A percentile compares a stretch with the other conserved stretches of the same genome.
Evolutionary conservation across 2,888 invertebrate species (phyloP).

Genomic region (Dolichomitus sp.): DNA sequence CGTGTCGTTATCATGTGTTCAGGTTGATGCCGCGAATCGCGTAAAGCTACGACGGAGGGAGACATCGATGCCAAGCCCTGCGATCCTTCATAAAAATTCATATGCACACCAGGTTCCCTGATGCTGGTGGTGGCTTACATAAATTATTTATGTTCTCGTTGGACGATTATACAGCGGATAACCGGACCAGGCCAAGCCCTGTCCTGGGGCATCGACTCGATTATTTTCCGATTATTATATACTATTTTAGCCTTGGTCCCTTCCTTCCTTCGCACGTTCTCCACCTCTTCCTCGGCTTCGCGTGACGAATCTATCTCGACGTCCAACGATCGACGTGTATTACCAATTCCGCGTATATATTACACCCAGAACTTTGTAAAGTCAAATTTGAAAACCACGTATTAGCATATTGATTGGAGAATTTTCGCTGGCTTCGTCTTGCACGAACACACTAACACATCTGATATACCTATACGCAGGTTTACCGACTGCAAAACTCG

Average conservation of each 20-base stretch:
- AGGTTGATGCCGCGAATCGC: slow-evolving; percentile 49
- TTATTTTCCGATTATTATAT: slow-evolving; percentile 70
- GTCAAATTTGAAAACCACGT: slow-evolving; percentile 63
- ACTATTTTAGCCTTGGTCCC: slow-evolving; percentile 45
- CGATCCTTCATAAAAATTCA: slow-evolving; percentile 74
- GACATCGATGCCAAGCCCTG: slow-evolving; percentile 53
- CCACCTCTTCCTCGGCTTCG: slow-evolving; percentile 59
- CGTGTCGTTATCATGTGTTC: slow-evolving; percentile 30
- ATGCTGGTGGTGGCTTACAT: slow-evolving; percentile 61
- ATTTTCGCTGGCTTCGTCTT: slow-evolving; percentile 36
- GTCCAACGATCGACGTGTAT: slow-evolving; percentile 45
- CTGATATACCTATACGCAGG: background rate
- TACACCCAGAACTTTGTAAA: slow-evolving; percentile 49
- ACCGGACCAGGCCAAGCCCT: slow-evolving; percentile 41
- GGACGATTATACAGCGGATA: slow-evolving; percentile 65
- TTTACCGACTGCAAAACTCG: slow-evolving; percentile 10
- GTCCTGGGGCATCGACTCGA: slow-evolving; percentile 55
- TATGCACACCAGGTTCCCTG: slow-evolving; percentile 61
- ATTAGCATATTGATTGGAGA: slow-evolving; percentile 73
- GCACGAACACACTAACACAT: background rate
- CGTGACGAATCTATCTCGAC: slow-evolving; percentile 66
- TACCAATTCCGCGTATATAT: slow-evolving; percentile 34
- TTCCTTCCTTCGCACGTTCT: slow-evolving; percentile 28
- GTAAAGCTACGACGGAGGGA: slow-evolving; percentile 50
- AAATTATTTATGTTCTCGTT: slow-evolving; percentile 73